Conservation (phyloP, 1,140 invertebrate species). For the Magallana gigas region DNA sequence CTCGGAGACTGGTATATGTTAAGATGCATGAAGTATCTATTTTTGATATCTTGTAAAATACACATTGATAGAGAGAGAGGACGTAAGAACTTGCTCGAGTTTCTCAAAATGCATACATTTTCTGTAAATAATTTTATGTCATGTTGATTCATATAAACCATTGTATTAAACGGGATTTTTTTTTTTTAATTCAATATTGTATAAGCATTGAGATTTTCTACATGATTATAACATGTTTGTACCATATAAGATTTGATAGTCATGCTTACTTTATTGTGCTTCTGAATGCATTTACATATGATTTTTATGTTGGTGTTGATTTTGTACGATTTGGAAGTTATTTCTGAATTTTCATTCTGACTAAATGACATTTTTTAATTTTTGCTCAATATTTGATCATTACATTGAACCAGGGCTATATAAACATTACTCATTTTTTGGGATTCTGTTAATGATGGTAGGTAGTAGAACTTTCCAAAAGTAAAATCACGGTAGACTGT, state of each 20-base stretch:
- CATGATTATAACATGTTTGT: constrained; percentile 4
- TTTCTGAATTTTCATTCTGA: no score
- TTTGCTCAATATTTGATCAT: no score
- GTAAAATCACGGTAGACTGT: no score
- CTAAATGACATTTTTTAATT: no score
- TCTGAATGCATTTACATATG: not conserved
- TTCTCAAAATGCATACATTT: not conserved
- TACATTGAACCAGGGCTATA: no score
- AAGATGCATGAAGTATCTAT: not conserved
- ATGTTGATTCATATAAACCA: constrained; percentile 19
- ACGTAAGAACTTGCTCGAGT: not conserved
- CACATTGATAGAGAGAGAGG: not conserved
- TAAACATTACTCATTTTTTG: no score
- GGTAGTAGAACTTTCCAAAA: no score
- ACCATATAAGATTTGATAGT: constrained; percentile 20
- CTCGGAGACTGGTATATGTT: not conserved
- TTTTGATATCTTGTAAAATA: constrained; percentile 12
- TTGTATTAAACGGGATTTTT: constrained; percentile 25
- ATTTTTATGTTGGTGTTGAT: constrained; percentile 12
- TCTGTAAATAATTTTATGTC: constrained; percentile 18
- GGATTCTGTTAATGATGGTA: no score
- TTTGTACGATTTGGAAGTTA: not conserved
- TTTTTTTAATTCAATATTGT: not conserved
- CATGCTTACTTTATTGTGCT: constrained; percentile 16
- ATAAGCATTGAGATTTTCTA: constrained; percentile 26